Evolutionary conservation across 1,140 invertebrate genomes (phyloP), one percentile per base, ranked within the genome.

Genomic region (Macrosteles quadrilineatus): DNA sequence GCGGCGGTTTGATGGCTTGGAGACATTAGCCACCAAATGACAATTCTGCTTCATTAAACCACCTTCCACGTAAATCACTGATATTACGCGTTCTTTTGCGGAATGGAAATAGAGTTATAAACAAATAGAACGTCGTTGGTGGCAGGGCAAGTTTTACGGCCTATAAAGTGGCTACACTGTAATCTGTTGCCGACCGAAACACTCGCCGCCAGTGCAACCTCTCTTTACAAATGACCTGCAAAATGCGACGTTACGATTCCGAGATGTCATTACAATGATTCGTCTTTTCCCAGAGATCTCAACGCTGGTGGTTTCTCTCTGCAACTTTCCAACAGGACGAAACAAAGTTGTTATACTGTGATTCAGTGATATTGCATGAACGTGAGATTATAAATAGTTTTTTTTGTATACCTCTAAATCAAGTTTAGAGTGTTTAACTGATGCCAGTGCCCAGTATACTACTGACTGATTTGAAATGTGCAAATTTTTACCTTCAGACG

Each of bases 101-200:
- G 55, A 59, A 23, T 59, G 55, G 55, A 59, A 59, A 59, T 59
- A 59, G 55, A 59, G 55, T 59, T 59, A 59, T 59, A 59, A 59
- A 59, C 55, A 59, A 59, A 59, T 59, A 59, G 55, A 59, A n/a
- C 55, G 25, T 27, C 55, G 55, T 59, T 59, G 55, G 55, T 59
- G 55, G 55, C 55, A 11, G 4, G 23, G 23, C 21, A 6, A 23
- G 55, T 12, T 59, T 59, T 59, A 59, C 23, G 55, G 25, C 23
- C 55, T 27, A 30, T 59, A 59, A 59, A 59, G 21, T 25, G 14
- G 27, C 23, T 59, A 25, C 55, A 29, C 25, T 59, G 55, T 59
- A 59, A 59, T 59, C 55, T 59, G 55, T 23, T 30, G 55, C 55
- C 55, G 55, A 50, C 55, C 55, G 27, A 59, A 59, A 59, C 55